Percentiles rank a stretch among this genome's conserved stretches.
These are phyloP conservation scores for Ptilorrhoa leucosticta DNA, from an alignment of 2,113 vertebrate genomes.

Conservation along the genomic window DNA sequence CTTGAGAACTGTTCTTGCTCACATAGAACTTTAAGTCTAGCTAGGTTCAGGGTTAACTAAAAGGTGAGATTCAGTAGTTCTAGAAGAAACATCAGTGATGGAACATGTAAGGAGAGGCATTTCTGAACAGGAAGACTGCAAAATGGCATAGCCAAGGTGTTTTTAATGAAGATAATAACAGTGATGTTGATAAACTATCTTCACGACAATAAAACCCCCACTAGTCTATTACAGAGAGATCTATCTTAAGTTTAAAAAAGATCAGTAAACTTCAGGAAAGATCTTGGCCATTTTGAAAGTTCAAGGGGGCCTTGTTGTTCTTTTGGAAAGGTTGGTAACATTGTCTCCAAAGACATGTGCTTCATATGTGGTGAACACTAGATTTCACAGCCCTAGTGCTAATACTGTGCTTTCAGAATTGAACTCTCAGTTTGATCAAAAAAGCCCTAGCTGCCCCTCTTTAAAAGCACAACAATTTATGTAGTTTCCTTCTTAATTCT, in stretches of 20 bases:
- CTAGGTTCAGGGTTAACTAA: neutral
- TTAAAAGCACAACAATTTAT: neutral
- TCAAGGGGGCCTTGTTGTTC: neutral
- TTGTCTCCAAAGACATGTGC: neutral
- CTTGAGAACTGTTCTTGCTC: neutral
- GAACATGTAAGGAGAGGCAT: neutral
- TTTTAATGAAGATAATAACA: neutral
- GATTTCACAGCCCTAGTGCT: neutral
- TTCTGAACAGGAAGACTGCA: neutral
- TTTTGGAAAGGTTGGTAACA: neutral
- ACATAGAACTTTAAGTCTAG: neutral
- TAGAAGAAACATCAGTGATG: neutral
- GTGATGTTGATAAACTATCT: neutral
- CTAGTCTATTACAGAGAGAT: neutral
- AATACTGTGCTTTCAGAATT: neutral
- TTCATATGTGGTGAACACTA: neutral
- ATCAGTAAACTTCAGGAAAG: neutral
- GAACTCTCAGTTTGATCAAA: neutral
- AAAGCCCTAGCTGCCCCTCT: rapidly evolving
- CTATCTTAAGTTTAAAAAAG: neutral
- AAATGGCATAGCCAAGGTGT: neutral
- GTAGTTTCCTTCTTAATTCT: neutral
- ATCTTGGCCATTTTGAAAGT: neutral
- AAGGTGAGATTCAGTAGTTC: neutral
- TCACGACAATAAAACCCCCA: neutral